phyloP scores from a whole-genome alignment of 1,140 invertebrate species.

The Drosophila pandora region DNA sequence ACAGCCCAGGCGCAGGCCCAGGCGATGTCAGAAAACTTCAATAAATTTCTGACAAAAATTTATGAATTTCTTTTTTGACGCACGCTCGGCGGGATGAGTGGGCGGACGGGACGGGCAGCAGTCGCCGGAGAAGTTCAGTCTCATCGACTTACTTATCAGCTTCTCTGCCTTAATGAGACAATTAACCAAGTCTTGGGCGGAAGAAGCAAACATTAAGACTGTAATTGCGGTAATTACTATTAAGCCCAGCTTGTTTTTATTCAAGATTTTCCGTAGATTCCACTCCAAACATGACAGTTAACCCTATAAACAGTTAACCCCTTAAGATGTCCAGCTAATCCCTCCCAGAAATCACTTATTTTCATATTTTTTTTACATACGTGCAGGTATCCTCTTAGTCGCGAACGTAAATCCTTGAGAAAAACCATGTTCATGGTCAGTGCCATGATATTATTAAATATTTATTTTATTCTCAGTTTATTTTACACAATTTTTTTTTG shows the following conservation, averaged over 20 bases:
- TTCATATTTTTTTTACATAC: constrained; percentile 59
- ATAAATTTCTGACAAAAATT: constrained; percentile 57
- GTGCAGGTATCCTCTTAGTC: constrained; percentile 82
- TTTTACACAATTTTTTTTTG: neutral
- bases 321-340: neutral
- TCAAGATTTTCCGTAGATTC: constrained; percentile 20
- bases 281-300: neutral
- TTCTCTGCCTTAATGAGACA: constrained; percentile 36
- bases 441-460: constrained; percentile 55
- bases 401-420: constrained; percentile 79
- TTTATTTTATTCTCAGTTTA: constrained; percentile 19
- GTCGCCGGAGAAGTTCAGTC: constrained; percentile 7
- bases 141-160: constrained; percentile 27
- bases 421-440: constrained; percentile 83
- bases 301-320: neutral
- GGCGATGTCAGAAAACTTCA: constrained; percentile 53
- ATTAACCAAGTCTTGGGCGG: constrained; percentile 30
- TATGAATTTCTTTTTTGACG: constrained; percentile 73
- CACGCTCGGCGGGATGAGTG: constrained; percentile 38
- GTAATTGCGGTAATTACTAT: constrained; percentile 30
- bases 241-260: constrained; percentile 19
- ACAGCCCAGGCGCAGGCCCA: neutral
- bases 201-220: constrained; percentile 5
- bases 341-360: neutral
- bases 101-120: too few species aligned